phyloP scores from a whole-genome alignment of 1,140 invertebrate genomes.

The Drosophila mojavensis region DNA sequence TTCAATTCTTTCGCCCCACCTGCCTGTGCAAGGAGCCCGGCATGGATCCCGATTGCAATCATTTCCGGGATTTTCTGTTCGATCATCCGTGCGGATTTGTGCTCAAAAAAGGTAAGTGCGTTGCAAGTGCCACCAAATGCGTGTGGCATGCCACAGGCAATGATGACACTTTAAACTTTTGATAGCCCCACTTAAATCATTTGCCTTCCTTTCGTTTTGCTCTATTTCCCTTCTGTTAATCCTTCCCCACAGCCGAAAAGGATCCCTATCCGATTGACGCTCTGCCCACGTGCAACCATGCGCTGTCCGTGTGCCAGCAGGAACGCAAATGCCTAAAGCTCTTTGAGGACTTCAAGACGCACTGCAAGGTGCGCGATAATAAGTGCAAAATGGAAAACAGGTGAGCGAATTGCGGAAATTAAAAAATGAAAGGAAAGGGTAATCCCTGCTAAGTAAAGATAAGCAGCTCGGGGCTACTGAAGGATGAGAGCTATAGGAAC shows the following conservation, averaged over 20 bases:
- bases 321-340: conserved; percentile 90
- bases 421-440: neutral
- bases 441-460: neutral
- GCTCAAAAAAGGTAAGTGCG: conserved; percentile 91
- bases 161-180: neutral
- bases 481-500: neutral
- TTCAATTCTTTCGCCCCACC: conserved; percentile 95
- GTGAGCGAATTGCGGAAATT: conserved; percentile 85
- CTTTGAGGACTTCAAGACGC: conserved; percentile 92
- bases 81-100: conserved; percentile 96
- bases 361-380: conserved; percentile 92
- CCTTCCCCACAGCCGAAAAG: conserved; percentile 88
- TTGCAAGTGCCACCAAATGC: neutral
- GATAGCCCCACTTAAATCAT: conserved; percentile 7
- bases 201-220: neutral
- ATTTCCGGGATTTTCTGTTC: conserved; percentile 95
- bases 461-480: neutral
- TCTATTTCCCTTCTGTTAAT: neutral
- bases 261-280: conserved; percentile 94
- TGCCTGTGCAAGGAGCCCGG: conserved; percentile 95
- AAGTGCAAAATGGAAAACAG: conserved; percentile 94
- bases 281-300: conserved; percentile 94
- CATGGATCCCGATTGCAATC: conserved; percentile 95
- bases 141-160: neutral
- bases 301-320: conserved; percentile 91